Evolutionary conservation across 2,888 invertebrate species (phyloP).

Genomic region (Galerucella pusilla): DNA sequence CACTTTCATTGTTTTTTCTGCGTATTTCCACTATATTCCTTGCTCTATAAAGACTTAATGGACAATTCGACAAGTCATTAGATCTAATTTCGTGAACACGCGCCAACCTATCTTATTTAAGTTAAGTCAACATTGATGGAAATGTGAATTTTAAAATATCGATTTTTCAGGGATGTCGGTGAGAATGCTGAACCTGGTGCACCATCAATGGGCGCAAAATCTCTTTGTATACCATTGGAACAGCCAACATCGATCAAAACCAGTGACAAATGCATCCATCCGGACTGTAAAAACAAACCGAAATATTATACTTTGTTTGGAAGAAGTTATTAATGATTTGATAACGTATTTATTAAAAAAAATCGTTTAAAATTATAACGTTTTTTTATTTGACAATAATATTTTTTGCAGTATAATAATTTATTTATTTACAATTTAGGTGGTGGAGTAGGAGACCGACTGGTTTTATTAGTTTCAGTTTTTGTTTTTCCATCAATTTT

Average conservation of each 20-base stretch:
- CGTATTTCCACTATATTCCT: no score
- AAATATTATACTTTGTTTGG: conserved; percentile 93
- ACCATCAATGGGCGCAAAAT: conserved; percentile 98
- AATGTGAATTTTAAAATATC: conserved; percentile 12
- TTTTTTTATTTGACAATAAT: conserved; percentile 29
- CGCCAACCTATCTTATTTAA: no score
- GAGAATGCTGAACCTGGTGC: conserved; percentile 79
- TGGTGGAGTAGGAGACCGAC: background rate
- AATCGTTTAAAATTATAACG: conserved; percentile 12
- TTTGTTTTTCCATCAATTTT: conserved; percentile 41
- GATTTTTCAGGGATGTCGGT: conserved; percentile 71
- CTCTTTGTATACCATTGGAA: conserved; percentile 96
- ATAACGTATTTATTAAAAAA: conserved; percentile 19
- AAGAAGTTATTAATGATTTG: conserved; percentile 81
- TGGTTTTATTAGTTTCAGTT: conserved; percentile 3
- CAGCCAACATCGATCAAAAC: conserved; percentile 77
- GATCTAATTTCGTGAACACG: no score
- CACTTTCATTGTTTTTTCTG: no score
- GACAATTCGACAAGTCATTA: no score
- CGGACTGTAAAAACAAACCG: conserved; percentile 82
- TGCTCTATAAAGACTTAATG: no score
- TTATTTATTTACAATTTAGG: conserved; percentile 27
- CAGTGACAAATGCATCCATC: conserved; percentile 86
- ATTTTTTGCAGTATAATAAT: background rate
- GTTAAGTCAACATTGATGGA: no score